Evolutionary conservation across 2,113 vertebrate genomes (phyloP).

Genomic region (Menura novaehollandiae): DNA sequence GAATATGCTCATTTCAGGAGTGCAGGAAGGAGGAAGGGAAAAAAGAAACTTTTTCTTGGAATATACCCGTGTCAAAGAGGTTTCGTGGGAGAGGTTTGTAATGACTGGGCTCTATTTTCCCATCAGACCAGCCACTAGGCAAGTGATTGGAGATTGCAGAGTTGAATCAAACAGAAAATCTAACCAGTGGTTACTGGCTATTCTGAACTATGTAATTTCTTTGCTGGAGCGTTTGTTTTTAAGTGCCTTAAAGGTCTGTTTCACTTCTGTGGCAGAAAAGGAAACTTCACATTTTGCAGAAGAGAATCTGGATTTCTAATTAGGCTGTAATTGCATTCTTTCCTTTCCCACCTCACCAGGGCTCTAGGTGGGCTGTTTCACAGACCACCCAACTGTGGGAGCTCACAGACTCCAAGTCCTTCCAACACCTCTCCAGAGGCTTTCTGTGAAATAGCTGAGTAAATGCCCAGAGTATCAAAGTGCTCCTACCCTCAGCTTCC

Average conservation of each 20-base stretch:
- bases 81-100: background rate
- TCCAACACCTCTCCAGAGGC: background rate
- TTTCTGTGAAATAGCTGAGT: background rate
- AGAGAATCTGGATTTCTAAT: constrained; percentile 55
- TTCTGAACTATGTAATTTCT: background rate
- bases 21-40: background rate
- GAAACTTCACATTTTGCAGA: constrained; percentile 9
- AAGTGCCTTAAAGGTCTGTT: constrained; percentile 9
- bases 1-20: background rate
- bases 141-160: background rate
- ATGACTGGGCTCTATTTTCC: background rate
- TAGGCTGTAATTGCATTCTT: constrained; percentile 54
- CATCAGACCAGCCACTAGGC: background rate
- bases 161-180: background rate
- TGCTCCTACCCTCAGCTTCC: background rate
- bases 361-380: background rate
- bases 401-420: background rate
- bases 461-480: background rate
- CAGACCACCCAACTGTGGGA: constrained; percentile 50
- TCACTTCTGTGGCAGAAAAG: constrained; percentile 4
- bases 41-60: background rate
- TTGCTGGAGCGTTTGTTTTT: background rate
- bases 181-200: background rate
- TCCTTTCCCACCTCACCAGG: background rate
- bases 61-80: background rate